Percentiles rank a stretch among this genome's conserved stretches.
Evolutionary conservation across 2,113 vertebrate genomes (phyloP).

Genomic region (Percopsis transmontana): DNA sequence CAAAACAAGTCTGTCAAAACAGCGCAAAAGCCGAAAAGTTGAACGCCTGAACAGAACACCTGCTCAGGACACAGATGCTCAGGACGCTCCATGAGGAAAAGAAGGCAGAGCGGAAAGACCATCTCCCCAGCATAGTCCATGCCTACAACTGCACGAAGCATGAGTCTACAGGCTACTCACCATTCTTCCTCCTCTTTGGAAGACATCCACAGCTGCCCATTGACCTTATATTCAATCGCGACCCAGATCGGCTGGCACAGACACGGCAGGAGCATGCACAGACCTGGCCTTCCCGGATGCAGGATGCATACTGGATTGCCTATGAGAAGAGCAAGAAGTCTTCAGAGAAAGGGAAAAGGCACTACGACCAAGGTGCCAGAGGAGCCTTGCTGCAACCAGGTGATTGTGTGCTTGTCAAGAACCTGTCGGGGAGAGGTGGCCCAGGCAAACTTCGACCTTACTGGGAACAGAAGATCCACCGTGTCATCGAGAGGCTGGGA

Average conservation of each 20-base stretch:
- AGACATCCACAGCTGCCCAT: constrained; percentile 16
- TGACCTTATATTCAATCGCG: constrained; percentile 13
- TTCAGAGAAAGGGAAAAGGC: constrained; percentile 17
- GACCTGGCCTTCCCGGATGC: not conserved
- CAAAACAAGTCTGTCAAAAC: not conserved
- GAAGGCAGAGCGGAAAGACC: constrained; percentile 25
- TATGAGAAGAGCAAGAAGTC: constrained; percentile 15
- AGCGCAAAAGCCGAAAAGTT: not conserved
- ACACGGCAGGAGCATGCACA: constrained; percentile 3
- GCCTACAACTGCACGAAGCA: not conserved
- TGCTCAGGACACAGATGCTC: not conserved
- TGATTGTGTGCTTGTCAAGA: too few species aligned
- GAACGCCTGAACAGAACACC: constrained; percentile 8
- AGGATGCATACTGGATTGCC: too few species aligned
- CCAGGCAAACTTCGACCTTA: too few species aligned
- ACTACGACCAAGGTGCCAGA: not conserved
- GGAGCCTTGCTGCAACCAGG: too few species aligned
- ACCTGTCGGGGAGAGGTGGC: too few species aligned
- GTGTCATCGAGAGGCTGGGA: not conserved
- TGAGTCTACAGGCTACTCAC: constrained; percentile 2
- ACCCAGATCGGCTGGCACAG: not conserved
- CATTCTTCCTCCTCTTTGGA: constrained; percentile 28
- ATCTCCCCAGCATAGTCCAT: constrained; percentile 7
- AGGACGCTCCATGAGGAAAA: constrained; percentile 11
- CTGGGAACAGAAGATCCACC: not conserved